These are phyloP conservation scores for Chiloscyllium punctatum DNA, from an alignment of 2,797 vertebrate genomes.

Conservation along the genomic window DNA sequence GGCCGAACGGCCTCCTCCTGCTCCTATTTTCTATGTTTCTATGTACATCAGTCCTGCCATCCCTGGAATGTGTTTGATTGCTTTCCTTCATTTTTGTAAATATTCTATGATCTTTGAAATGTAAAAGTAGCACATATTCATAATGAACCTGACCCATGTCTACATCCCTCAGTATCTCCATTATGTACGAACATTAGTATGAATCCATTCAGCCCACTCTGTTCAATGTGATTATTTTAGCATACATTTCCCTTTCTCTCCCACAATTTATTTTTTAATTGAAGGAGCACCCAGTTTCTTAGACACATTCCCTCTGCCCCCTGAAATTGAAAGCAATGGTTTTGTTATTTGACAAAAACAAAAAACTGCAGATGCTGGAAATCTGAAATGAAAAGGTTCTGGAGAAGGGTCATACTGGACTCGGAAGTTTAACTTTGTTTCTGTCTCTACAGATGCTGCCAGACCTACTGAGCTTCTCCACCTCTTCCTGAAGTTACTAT, in stretches of 20 bases:
- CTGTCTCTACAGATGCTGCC: too few species aligned
- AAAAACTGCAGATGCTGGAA: too few species aligned
- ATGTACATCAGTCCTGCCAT: too few species aligned
- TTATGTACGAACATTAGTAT: background rate
- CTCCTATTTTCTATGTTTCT: too few species aligned
- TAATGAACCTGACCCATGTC: background rate
- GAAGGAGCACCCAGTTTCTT: background rate
- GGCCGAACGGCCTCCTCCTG: too few species aligned
- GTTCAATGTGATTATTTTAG: background rate
- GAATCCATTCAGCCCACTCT: background rate
- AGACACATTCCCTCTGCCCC: background rate
- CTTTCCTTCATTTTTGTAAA: too few species aligned
- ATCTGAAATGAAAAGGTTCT: too few species aligned
- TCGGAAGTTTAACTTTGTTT: too few species aligned
- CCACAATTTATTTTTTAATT: background rate
- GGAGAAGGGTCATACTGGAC: too few species aligned
- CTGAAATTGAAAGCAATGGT: background rate
- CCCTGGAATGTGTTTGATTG: too few species aligned
- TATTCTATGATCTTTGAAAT: too few species aligned
- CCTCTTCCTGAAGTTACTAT: background rate
- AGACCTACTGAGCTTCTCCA: too few species aligned
- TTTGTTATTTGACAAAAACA: background rate
- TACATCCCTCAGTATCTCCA: background rate
- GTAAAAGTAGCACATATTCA: background rate
- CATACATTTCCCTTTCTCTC: background rate